Percentiles rank a stretch among this genome's conserved stretches.
These are phyloP conservation scores for Pelecanus crispus DNA, from an alignment of 2,113 vertebrate genomes.

Conservation along the genomic window DNA sequence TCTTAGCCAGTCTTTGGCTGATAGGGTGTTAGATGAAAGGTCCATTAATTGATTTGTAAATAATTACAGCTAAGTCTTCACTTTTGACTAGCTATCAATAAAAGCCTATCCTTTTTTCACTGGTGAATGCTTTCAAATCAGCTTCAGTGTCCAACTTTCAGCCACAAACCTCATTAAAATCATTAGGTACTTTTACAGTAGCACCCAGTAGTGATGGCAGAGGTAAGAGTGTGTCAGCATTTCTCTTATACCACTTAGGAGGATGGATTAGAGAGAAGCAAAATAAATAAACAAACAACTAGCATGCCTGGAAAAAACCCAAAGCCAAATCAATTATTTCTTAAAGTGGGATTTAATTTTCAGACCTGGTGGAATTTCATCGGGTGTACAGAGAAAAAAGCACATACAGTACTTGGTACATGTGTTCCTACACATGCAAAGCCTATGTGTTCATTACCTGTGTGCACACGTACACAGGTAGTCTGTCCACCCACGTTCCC, in stretches of 20 bases:
- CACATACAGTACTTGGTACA: neutral
- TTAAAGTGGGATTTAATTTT: slow-evolving; percentile 13
- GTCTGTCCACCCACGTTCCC: neutral
- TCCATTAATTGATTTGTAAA: slow-evolving; percentile 73
- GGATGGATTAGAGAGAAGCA: neutral
- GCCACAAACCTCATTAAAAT: slow-evolving; percentile 51
- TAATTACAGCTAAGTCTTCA: slow-evolving; percentile 69
- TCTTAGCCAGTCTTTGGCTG: slow-evolving; percentile 56
- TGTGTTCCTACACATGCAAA: neutral
- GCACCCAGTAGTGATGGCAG: neutral
- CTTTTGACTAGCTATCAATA: slow-evolving; percentile 54
- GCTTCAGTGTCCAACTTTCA: slow-evolving; percentile 13
- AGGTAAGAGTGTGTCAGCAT: slow-evolving; percentile 12
- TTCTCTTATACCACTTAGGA: neutral
- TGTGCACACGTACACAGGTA: neutral
- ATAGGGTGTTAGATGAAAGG: slow-evolving; percentile 62
- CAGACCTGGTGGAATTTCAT: neutral
- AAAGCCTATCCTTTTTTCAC: slow-evolving; percentile 47
- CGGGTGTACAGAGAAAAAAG: neutral
- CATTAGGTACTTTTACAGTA: slow-evolving; percentile 29
- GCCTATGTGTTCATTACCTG: accelerated
- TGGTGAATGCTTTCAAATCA: slow-evolving; percentile 63
- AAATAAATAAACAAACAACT: slow-evolving; percentile 10
- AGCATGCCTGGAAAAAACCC: neutral
- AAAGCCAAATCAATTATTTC: neutral